phyloP scores from a whole-genome alignment of 2,797 vertebrate species.

The Hippoglossus hippoglossus region DNA sequence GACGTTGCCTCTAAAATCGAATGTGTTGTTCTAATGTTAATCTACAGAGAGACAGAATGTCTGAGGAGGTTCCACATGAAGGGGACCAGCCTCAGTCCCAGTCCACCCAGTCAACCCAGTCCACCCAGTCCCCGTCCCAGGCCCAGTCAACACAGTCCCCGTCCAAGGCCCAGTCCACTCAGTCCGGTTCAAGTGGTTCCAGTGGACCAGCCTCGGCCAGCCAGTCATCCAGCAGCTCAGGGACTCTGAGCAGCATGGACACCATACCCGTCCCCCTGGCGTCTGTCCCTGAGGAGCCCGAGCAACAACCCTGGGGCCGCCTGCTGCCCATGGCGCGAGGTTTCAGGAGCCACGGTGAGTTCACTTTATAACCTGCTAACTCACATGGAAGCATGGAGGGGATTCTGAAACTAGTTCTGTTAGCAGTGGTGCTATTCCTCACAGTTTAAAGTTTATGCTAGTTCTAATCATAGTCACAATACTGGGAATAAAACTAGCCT shows the following conservation, averaged over 20 bases:
- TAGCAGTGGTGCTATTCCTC: no score
- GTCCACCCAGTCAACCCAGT: constrained; percentile 26
- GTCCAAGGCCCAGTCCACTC: constrained; percentile 63
- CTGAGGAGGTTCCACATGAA: constrained; percentile 40
- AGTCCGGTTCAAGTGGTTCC: constrained; percentile 84
- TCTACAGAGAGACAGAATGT: constrained; percentile 56
- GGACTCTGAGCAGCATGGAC: constrained; percentile 92
- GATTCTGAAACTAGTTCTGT: no score
- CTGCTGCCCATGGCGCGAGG: constrained; percentile 89
- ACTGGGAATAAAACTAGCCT: no score
- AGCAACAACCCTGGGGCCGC: constrained; percentile 89
- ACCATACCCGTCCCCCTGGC: constrained; percentile 90
- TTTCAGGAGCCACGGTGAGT: constrained; percentile 87
- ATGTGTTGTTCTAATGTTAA: neutral
- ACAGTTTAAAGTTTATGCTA: no score
- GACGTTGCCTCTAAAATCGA: neutral
- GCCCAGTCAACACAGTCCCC: constrained; percentile 30
- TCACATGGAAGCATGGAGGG: no score
- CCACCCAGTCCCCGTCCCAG: constrained; percentile 23
- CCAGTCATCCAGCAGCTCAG: constrained; percentile 90
- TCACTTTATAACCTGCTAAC: no score
- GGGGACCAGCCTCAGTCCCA: constrained; percentile 10
- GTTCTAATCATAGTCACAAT: no score
- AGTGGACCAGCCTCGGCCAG: constrained; percentile 84
- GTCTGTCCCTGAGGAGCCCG: constrained; percentile 89